Evolutionary conservation across 1,140 invertebrate species (phyloP), one percentile per base, ranked within the genome.

Genomic region (Heliothis virescens): DNA sequence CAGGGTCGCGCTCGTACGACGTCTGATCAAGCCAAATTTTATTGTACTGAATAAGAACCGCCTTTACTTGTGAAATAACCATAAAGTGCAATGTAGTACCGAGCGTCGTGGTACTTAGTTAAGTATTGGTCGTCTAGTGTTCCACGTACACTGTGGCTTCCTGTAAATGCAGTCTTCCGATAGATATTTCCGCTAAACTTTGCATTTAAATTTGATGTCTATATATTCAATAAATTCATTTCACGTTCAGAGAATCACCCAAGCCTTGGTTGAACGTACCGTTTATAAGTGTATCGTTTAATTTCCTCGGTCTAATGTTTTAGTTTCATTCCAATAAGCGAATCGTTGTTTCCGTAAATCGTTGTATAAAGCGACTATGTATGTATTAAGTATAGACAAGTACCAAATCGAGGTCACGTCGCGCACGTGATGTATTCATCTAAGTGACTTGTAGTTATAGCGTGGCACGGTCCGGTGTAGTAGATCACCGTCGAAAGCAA

Each of bases 91-190:
- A 89, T 89, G 86, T 88, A 85, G 86, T 87, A 86, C 87, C 86
- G 84, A 81, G 81, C 79, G 69, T 85, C 82, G 81, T 85, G 89
- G 91, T 90, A 91, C 89, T 90, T 92, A 94, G 93, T 88, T 92
- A 93, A 92, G 91, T 88, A 87, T 86, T 88, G 90, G 88, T 89
- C 88, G 85, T 90, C 83, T 93, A 92, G 89, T 91, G 90, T 93
- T 91, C 90, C 89, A 87, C 86, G 86, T 90, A 90, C 88, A 89
- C 88, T 87, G 91, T 92, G 93, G 92, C 93, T 94, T 94, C 93
- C 93, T 94, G 88, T 90, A 86, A 94, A 91, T 89, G 87, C 92
- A 94, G 93, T 94, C 93, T 94, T 94, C 93, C 93, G 93, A 93
- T 94, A 94, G 91, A 87, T 94, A 88, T 94, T 92, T 92, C 90